Evolutionary conservation across 1,140 invertebrate genomes (phyloP), one percentile per base, ranked within the genome.

Genomic region (Magallana angulata): DNA sequence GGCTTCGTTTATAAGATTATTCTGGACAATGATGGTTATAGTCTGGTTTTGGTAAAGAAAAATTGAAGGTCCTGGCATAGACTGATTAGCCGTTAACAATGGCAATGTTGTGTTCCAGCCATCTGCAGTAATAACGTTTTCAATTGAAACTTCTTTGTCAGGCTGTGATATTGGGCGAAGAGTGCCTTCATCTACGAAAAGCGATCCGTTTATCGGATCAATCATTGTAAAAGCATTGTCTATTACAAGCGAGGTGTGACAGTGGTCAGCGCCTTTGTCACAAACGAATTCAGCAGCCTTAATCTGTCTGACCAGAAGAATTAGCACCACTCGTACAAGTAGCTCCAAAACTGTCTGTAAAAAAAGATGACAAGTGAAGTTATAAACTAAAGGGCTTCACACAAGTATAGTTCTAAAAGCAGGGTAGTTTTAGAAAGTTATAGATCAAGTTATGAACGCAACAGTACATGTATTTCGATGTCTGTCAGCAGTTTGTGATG

Each of bases 31-130:
- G 12, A 98, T 96, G 16, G 98, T 96, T 0, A 98, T 96, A 89
- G 96, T 97, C 92, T 98, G 98, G 89, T 96, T 96, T 94, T 97
- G 96, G 92, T 98, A 98, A 0, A 98, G 97, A 95, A 97, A 95
- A 62, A 96, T 92, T 36, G 90, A 18, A 4, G 94, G 94, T 9
- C 93, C 94, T 0, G 94, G 93, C 36, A 94, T 84, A 12, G 90
- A 87, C 7, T 87, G 89, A 81, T 94, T 94, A 9, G 90, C 91
- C 0, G 88, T 89, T 1, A 91, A 80, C 0, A 93, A 89, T 8
- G 90, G 14, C 59, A 88, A 60, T 5, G 89, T 80, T 16, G 89
- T 86, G 30, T 90, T 84, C 87, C 90, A 92, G 30, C 94, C 94
- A 82, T 94, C 93, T 12, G 88, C 91, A 9, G 89, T 89, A 7